Percentiles rank a stretch among this genome's conserved stretches.
These are phyloP conservation scores for Aegypius monachus DNA, from an alignment of 2,113 vertebrate genomes.

Conservation along the genomic window DNA sequence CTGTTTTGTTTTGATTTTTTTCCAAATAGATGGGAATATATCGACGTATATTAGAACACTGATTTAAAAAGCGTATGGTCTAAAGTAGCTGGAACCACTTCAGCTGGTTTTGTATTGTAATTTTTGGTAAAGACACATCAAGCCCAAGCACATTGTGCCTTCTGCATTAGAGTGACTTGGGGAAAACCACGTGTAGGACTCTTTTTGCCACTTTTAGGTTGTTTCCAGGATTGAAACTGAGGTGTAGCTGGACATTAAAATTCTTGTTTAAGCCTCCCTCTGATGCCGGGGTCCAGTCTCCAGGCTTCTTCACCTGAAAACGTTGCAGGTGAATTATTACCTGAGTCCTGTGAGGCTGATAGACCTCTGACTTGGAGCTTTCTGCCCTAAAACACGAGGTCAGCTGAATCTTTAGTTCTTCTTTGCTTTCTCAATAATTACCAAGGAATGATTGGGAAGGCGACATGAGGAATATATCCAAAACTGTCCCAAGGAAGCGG, in stretches of 20 bases:
- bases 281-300: too few relatives aligned
- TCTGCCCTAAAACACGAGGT: background rate
- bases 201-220: accelerated
- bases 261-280: background rate
- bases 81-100: background rate
- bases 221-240: background rate
- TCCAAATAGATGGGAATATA: too few relatives aligned
- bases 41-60: too few relatives aligned
- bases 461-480: accelerated
- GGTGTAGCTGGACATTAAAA: background rate
- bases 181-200: background rate
- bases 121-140: background rate
- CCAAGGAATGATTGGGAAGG: background rate
- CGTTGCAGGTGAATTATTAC: background rate
- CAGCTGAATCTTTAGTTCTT: background rate
- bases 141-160: too few relatives aligned
- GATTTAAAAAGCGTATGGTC: accelerated
- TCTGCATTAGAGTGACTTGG: accelerated
- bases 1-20: background rate
- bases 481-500: background rate
- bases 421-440: background rate
- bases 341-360: background rate
- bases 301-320: background rate
- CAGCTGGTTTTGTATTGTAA: too few relatives aligned
- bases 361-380: background rate